Evolutionary conservation across 2,797 vertebrate genomes (phyloP).

Genomic region (Darevskia nairensis): DNA sequence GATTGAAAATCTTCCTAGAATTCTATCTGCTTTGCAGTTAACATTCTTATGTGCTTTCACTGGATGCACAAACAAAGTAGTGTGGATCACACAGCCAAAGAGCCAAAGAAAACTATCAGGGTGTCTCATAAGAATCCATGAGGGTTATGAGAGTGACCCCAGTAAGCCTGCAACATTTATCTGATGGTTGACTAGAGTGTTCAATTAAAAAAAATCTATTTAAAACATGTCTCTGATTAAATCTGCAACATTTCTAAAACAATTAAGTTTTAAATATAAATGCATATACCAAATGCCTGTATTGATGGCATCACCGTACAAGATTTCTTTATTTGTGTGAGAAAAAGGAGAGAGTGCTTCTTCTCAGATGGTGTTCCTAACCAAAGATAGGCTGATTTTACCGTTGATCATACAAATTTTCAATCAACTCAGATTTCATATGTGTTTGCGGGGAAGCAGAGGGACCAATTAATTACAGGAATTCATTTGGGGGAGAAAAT

Average conservation of each 20-base stretch:
- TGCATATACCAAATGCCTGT: background rate
- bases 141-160: background rate
- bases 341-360: background rate
- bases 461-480: too few relatives aligned
- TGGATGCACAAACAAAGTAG: background rate
- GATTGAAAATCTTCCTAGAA: conserved; percentile 12
- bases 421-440: too few relatives aligned
- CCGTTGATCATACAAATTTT: too few relatives aligned
- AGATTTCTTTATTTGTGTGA: background rate
- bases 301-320: background rate
- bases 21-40: background rate
- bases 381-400: too few relatives aligned
- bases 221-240: background rate
- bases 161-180: background rate
- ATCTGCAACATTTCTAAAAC: background rate
- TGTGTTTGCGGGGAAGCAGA: too few relatives aligned
- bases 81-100: background rate
- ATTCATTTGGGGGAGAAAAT: background rate
- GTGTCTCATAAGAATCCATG: background rate
- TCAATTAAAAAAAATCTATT: background rate
- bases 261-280: background rate
- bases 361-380: background rate
- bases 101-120: background rate
- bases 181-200: background rate
- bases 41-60: background rate